A percentile compares a stretch with the other conserved stretches of the same genome.
These are phyloP conservation scores for Triplophysa yarkandensis DNA, from an alignment of 2,797 vertebrate genomes.

Conservation along the genomic window DNA sequence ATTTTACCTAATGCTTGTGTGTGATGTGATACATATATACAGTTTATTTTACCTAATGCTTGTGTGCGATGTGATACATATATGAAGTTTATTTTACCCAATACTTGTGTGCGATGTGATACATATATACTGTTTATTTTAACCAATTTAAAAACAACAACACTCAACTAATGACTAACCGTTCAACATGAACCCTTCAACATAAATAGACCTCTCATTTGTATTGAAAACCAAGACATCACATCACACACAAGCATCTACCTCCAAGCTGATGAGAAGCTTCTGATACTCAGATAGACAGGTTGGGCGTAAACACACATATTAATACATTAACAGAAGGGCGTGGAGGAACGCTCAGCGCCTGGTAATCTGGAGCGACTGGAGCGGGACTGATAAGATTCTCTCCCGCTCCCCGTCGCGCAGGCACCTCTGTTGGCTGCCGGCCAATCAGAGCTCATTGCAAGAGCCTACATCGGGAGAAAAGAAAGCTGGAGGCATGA, in stretches of 20 bases:
- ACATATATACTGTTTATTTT: not conserved
- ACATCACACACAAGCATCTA: constrained; percentile 23
- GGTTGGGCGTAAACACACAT: constrained; percentile 50
- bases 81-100: no score
- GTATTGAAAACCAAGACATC: constrained; percentile 16
- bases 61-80: no score
- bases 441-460: constrained; percentile 72
- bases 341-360: constrained; percentile 60
- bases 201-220: constrained; percentile 40
- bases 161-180: constrained; percentile 14
- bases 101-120: no score
- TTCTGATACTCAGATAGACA: constrained; percentile 50
- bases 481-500: constrained; percentile 69
- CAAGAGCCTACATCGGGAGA: constrained; percentile 66
- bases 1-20: no score
- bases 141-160: constrained; percentile 6
- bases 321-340: constrained; percentile 64
- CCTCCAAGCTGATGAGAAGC: constrained; percentile 40
- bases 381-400: constrained; percentile 72
- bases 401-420: constrained; percentile 65
- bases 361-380: constrained; percentile 68
- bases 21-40: not conserved
- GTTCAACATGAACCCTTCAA: constrained; percentile 22
- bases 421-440: constrained; percentile 68
- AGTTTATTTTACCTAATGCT: constrained; percentile 15